These are phyloP conservation scores for Acrossocheilus fasciatus DNA, from an alignment of 2,797 vertebrate genomes.

Conservation along the genomic window DNA sequence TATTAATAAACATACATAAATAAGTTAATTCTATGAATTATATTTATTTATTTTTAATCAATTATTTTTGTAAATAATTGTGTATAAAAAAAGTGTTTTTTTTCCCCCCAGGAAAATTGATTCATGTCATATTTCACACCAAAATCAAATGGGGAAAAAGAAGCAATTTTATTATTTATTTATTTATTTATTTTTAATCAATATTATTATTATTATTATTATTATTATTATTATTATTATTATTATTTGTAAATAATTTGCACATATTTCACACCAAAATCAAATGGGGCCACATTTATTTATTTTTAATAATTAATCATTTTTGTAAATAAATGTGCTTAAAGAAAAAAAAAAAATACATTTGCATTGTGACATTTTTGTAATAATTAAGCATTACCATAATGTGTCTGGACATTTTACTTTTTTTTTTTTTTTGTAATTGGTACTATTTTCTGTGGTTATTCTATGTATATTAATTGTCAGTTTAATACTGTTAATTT, in stretches of 20 bases:
- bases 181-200: neutral
- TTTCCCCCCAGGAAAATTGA: too few species aligned
- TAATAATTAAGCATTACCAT: neutral
- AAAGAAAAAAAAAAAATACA: neutral
- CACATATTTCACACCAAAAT: neutral
- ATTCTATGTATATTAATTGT: neutral
- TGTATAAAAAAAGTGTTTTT: too few species aligned
- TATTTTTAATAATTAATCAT: neutral
- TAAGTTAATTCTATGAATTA: too few species aligned
- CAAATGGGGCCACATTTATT: too few species aligned
- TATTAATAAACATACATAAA: too few species aligned
- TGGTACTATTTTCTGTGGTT: neutral
- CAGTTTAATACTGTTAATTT: too few species aligned
- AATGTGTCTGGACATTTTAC: neutral
- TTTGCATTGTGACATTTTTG: neutral
- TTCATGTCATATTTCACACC: neutral
- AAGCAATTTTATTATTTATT: neutral
- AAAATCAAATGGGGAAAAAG: neutral
- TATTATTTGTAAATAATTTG: too few species aligned
- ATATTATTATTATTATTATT: too few species aligned
- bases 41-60: too few species aligned
- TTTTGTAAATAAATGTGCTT: neutral
- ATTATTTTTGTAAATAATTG: too few species aligned
- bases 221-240: too few species aligned
- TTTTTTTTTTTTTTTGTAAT: neutral